phyloP scores from a whole-genome alignment of 2,888 invertebrate genomes.

The Phyllotreta cruciferae region DNA sequence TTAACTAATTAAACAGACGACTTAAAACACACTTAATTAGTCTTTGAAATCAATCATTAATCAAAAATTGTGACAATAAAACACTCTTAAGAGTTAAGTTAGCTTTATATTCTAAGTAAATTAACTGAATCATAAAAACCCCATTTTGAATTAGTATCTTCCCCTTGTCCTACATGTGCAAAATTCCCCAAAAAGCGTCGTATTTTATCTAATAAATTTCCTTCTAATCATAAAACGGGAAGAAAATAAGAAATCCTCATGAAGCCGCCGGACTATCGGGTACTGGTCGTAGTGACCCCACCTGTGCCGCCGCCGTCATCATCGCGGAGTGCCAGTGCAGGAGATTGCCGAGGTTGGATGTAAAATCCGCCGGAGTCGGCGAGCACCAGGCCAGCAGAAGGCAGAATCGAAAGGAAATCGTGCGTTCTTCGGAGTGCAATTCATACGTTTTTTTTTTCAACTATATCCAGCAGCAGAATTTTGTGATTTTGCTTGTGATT shows the following conservation, averaged over 20 bases:
- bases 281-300: slow-evolving; percentile 20
- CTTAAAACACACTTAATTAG: too few relatives aligned
- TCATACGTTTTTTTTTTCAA: background rate
- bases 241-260: background rate
- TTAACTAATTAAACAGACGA: too few relatives aligned
- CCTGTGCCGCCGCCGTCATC: slow-evolving; percentile 17
- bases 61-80: too few relatives aligned
- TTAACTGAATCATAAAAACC: too few relatives aligned
- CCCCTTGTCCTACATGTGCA: too few relatives aligned
- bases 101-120: too few relatives aligned
- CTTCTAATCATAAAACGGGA: background rate
- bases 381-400: slow-evolving; percentile 14
- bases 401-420: background rate
- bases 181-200: too few relatives aligned
- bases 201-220: too few relatives aligned
- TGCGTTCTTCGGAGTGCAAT: background rate
- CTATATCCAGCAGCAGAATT: background rate
- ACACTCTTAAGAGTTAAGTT: too few relatives aligned
- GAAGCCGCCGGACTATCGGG: slow-evolving; percentile 7
- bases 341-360: slow-evolving; percentile 13
- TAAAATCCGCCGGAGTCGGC: slow-evolving; percentile 16
- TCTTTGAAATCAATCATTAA: too few relatives aligned
- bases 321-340: slow-evolving; percentile 6
- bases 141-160: too few relatives aligned
- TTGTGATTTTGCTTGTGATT: slow-evolving; percentile 16